Base-by-base conservation (phyloP, 1,140 invertebrate genomes). In the Cydia amplana region DNA sequence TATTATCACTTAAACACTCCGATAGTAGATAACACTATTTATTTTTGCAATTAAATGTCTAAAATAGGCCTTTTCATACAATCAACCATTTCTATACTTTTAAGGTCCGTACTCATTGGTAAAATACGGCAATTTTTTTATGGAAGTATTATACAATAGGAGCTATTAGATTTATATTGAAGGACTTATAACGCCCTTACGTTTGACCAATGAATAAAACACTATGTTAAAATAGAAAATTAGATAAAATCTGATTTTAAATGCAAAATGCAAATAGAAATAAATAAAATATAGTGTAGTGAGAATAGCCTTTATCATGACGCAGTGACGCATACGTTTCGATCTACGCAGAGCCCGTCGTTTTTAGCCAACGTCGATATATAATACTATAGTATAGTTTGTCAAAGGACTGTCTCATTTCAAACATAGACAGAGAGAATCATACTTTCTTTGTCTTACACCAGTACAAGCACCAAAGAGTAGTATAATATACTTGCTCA, bases 1-100 rank as follows among this genome's bases (percentile, higher is more conserved):
- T 55, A 55, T 60, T 23, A 60, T 23, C 55, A 60, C 55, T 60
- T 60, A 60, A 23, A 10, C 55, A 60, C 51, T 55, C 4, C n/a
- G 7, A 55, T 55, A 60, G 20, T 60, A 4, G 55, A 60, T 60
- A 60, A 23, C 55, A 60, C 55, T 60, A 60, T 60, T 60, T 60
- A 60, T 60, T 60, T 60, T 60, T 60, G 55, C 16, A 51, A 51
- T 51, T 23, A 60, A 60, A 60, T 60, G 20, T 60, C 55, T 60
- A 60, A 60, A 60, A 23, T 23, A 60, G 18, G 55, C 55, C 49
- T 51, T 51, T 46, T 46, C 43, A 12, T 60, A 60, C 55, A 10
- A 60, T 60, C 55, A 60, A 60, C 55, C 55, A 60, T 60, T 60
- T 60, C 20, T 10, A 60, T 23, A n/a, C 55, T 60, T 60, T 60